Base-by-base conservation (phyloP, 1,140 invertebrate species). In the Aphaenogaster floridana region DNA sequence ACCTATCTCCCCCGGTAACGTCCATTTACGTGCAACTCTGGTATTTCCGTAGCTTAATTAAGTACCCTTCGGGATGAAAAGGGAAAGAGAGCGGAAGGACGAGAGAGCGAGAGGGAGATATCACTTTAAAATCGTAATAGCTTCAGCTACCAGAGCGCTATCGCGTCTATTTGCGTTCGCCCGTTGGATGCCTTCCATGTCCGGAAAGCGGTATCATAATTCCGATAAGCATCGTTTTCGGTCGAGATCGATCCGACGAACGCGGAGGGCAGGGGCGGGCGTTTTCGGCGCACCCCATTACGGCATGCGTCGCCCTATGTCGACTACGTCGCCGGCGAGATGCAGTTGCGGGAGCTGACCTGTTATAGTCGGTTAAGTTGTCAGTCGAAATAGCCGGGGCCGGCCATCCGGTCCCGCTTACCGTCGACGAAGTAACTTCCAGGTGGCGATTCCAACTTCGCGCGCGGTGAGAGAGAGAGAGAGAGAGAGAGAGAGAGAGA, bases 1-100 rank as follows among this genome's bases (percentile, higher is more conserved):
- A 59, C 54, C 54, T 84, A 74, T 76, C 42, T 63, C 36, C 77
- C 17, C 52, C 28, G 28, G 69, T 61, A 74, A 84, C 80, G 57
- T 76, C 34, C 80, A 76, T 84, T 84, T 76, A 28, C 69, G 34
- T 28, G 39, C 66, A 61, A 76, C 80, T 61, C 11, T 28, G 54
- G 45, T 76, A 84, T 84, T 63, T 63, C 80, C 42, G 54, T 84
- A 84, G 69, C 80, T 57, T 84, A 74, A 76, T 84, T 76, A 84
- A 84, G 52, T 8, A 48, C 11, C 42, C 28, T 71, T 42, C 13
- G 48, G 28, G 36, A 57, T n/a, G 36, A 66, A 34, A 36, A 45
- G 28, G 34, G 2, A 66, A 13, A 57, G 36, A 54, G 48, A 42
- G 13, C 42, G n/a, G 17, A n/a, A 45, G 48, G 0, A 28, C 28